Evolutionary conservation across 2,113 vertebrate species (phyloP), one percentile per base, ranked within the genome.

Genomic region (Apistogramma diplotaenia): DNA sequence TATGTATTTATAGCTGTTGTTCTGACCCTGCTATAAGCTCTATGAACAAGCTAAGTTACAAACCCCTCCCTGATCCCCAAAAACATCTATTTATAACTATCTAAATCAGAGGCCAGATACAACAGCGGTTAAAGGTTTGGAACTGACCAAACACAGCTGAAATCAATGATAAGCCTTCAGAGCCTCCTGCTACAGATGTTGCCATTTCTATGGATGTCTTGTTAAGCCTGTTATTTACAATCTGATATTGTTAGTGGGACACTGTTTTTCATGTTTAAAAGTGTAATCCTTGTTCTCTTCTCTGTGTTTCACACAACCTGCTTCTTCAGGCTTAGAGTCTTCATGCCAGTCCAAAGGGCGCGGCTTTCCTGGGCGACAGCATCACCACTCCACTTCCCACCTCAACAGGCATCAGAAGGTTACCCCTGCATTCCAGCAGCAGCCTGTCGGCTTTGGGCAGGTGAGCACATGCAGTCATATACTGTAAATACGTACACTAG

Each of bases 391-490:
- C 71, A 49, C 86, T 53, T 85, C 86, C 77, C 95, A 97, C 79
- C 94, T 97, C 91, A 96, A 92, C 94, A 95, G 96, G 84, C 97
- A 96, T 58, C 97, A 97, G 85, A 99, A 98, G 94, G 86, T 96
- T 86, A 75, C 95, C 82, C 95, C 96, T 90, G 96, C 96, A 95
- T 98, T 97, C 96, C 97, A 97, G 93, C 97, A 94, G 91, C 97
- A 96, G 83, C 96, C 96, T 53, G 90, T 96, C 65, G 96, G 95
- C 92, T 99, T 97, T 93, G 96, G 97, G 93, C 98, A 99, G 97
- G 98, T 99, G 76, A 46, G 91, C 35, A 71, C 54, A 58, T n/a
- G 21, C 53, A 35, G 54, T 56, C 25, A 3, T 29, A 49, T n/a
- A 55, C 54, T 2, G 16, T 49, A 67, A 67, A 67, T 67, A 67